Evolutionary conservation across 1,140 invertebrate species (phyloP), one percentile per base, ranked within the genome.

Genomic region (Neodiprion lecontei): DNA sequence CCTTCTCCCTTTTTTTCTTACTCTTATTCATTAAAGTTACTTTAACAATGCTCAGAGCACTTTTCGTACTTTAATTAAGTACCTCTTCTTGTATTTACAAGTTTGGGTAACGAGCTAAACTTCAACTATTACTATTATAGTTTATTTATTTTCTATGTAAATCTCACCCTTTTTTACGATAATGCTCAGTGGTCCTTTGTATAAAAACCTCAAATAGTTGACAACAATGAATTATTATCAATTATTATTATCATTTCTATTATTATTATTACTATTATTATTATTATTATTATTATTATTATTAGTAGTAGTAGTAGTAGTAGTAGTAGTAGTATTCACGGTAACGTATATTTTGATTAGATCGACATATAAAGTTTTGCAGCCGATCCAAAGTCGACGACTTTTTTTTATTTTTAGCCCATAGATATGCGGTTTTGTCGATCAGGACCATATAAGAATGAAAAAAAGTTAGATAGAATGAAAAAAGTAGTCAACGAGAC

Each of bases 51-150:
- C 70, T 77, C 75, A 61, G 69, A 48, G 76, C 84, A 84, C 72
- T 75, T 68, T 61, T 70, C 72, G 73, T 75, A 70, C 71, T 73
- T 83, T 68, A 81, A 85, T 83, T 81, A 79, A 79, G 80, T 85
- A 77, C 28, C 80, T 82, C 78, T 76, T 81, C 78, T 76, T 81
- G 69, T 83, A 84, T 85, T 74, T 86, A 86, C 85, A 87, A 40
- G 77, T 77, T 72, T 67, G 74, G 82, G 14, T 74, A 70, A 72
- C 28, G 28, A 40, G 79, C 82, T 78, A 82, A 84, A 80, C 83
- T 79, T 78, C 85, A 86, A 82, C 82, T 80, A 76, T 75, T 77
- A 82, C 82, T 80, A 76, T 75, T 77, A 79, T 79, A 78, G 74
- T 78, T 79, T 82, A 81, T 85, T 85, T 74, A 79, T 79, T 78